Evolutionary conservation across 2,888 invertebrate species (phyloP).

Genomic region (Dryadula phaetusa): DNA sequence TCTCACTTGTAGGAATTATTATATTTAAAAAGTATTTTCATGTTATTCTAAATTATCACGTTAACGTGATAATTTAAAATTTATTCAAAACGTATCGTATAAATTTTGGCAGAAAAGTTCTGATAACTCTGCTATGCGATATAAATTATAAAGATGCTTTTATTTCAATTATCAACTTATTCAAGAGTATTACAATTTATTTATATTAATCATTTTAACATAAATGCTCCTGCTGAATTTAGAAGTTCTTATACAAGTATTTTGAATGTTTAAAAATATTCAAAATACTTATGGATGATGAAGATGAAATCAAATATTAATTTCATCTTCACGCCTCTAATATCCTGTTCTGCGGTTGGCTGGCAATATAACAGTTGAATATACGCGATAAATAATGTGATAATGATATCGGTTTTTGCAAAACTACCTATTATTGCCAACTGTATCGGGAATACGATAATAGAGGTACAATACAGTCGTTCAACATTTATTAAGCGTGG

Average conservation of each 20-base stretch:
- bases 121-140: too few species aligned
- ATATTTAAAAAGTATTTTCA: too few species aligned
- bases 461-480: slow-evolving; percentile 25
- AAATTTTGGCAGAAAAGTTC: too few species aligned
- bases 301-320: background rate
- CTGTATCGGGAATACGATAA: slow-evolving; percentile 31
- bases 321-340: background rate
- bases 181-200: too few species aligned
- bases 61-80: too few species aligned
- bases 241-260: too few species aligned
- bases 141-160: too few species aligned
- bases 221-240: background rate
- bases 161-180: too few species aligned
- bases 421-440: slow-evolving; percentile 35
- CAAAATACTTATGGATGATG: background rate
- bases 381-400: slow-evolving; percentile 31
- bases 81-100: too few species aligned
- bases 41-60: too few species aligned
- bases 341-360: background rate
- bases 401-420: slow-evolving; percentile 35
- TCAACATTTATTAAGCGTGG: slow-evolving; percentile 28
- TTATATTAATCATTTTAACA: too few species aligned
- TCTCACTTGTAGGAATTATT: too few species aligned
- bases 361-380: slow-evolving; percentile 15
- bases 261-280: background rate